Percentiles rank a stretch among this genome's conserved stretches.
Evolutionary conservation across 2,113 vertebrate genomes (phyloP).

Genomic region (Panthera tigris): DNA sequence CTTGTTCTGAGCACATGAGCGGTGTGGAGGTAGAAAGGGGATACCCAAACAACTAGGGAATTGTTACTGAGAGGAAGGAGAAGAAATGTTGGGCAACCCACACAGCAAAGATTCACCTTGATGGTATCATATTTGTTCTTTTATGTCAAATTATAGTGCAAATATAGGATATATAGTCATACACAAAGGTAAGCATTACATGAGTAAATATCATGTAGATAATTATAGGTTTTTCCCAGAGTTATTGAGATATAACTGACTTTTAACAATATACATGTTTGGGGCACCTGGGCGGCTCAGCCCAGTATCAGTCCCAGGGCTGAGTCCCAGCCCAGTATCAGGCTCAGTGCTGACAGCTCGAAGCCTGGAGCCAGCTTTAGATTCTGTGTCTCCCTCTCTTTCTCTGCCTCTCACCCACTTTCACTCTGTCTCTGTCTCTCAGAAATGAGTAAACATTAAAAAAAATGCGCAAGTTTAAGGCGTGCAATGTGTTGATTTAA

Average conservation of each 20-base stretch:
- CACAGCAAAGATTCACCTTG: background rate
- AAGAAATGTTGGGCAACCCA: background rate
- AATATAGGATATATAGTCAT: background rate
- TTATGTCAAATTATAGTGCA: background rate
- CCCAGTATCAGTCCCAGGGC: too few relatives aligned
- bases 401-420: too few relatives aligned
- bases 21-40: background rate
- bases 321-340: too few relatives aligned
- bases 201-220: background rate
- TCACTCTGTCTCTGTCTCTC: too few relatives aligned
- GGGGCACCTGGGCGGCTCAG: background rate
- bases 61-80: background rate
- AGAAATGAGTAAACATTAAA: too few relatives aligned
- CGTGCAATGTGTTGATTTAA: background rate
- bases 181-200: background rate
- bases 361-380: too few relatives aligned
- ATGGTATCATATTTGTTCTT: background rate
- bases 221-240: background rate
- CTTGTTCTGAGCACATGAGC: background rate
- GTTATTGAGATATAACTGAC: background rate
- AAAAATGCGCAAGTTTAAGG: background rate
- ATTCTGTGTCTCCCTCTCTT: too few relatives aligned
- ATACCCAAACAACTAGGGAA: background rate
- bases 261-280: background rate
- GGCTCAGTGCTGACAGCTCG: too few relatives aligned